Base-by-base conservation (phyloP, 1,140 invertebrate species). In the Temnothorax curvispinosus region DNA sequence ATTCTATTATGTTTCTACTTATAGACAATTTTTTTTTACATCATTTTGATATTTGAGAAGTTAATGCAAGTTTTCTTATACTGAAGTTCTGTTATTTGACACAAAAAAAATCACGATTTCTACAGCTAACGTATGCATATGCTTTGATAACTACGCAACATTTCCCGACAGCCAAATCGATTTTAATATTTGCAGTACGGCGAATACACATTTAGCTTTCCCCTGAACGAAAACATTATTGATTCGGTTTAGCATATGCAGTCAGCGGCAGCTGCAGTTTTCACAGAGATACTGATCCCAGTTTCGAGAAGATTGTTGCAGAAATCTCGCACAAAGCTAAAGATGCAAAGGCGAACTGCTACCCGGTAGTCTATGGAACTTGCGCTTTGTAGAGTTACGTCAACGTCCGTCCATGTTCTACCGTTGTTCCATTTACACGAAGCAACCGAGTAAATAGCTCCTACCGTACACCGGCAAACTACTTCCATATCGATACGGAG, bases 141-240 rank as follows among this genome's bases (percentile, higher is more conserved):
- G 54, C 27, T 84, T 27, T 18, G 27, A 44, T 60, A 60, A 60
- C 54, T 38, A 74, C 27, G 18, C 47, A 41, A 71, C 80, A 47
- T 74, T 60, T 50, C 54, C 32, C 38, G 38, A 50, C 27, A 32
- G 21, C 38, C 50, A 60, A 44, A 74, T 84, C 80, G 69, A 75
- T 75, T 84, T 82, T 84, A 84, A 84, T 84, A 84, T 84, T 84
- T 84, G 67, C 80, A 15, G 11, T 60, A 38, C 54, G 44, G 54
- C 38, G 56, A 50, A 47, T 35, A 74, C 32, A 47, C 65, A 27
- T 74, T 74, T 58, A 74, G 80, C 52, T 84, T 84, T 21, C 80
- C 27, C 54, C 5, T 41, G 27, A 62, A 60, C 41, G 32, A 75
- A 74, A 84, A 84, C 71, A 60, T 75, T 84, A 84, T 74, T 74